These are phyloP conservation scores for Phymatocera aterrima DNA, from an alignment of 2,888 invertebrate genomes.

Conservation along the genomic window DNA sequence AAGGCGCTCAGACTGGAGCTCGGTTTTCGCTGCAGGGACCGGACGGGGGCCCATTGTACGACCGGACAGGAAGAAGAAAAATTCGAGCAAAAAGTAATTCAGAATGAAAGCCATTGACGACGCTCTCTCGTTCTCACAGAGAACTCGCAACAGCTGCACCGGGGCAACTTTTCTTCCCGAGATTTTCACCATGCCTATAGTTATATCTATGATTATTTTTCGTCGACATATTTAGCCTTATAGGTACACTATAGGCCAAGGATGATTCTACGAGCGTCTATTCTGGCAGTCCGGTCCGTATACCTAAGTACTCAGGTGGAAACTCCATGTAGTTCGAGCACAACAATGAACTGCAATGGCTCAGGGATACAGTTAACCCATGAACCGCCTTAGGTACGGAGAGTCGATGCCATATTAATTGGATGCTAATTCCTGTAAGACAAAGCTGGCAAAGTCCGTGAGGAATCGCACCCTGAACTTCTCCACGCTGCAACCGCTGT, in stretches of 20 bases:
- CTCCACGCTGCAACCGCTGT: background rate
- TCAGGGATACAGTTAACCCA: no score
- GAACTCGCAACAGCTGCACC: slow-evolving; percentile 34
- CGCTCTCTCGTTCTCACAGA: slow-evolving; percentile 28
- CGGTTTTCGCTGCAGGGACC: slow-evolving; percentile 41
- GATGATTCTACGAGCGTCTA: no score
- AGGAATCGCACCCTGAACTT: background rate
- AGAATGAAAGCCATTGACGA: slow-evolving; percentile 44
- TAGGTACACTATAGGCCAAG: no score
- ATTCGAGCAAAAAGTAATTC: slow-evolving; percentile 41
- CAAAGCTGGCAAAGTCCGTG: background rate
- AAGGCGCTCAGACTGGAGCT: slow-evolving; percentile 15
- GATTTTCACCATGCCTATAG: background rate
- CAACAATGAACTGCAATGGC: no score
- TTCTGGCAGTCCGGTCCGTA: no score
- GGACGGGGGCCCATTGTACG: slow-evolving; percentile 36
- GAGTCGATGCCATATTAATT: no score
- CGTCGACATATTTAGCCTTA: background rate
- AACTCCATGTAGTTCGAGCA: no score
- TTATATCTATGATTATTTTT: slow-evolving; percentile 9
- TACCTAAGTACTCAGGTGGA: no score
- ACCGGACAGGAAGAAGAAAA: slow-evolving; percentile 43
- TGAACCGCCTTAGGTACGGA: no score
- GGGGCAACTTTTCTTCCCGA: slow-evolving; percentile 22
- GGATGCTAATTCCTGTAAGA: background rate